A percentile compares a stretch with the other conserved stretches of the same genome.
Conservation (phyloP, 2,888 invertebrate genomes). For the Nephrotoma guestfalica region DNA sequence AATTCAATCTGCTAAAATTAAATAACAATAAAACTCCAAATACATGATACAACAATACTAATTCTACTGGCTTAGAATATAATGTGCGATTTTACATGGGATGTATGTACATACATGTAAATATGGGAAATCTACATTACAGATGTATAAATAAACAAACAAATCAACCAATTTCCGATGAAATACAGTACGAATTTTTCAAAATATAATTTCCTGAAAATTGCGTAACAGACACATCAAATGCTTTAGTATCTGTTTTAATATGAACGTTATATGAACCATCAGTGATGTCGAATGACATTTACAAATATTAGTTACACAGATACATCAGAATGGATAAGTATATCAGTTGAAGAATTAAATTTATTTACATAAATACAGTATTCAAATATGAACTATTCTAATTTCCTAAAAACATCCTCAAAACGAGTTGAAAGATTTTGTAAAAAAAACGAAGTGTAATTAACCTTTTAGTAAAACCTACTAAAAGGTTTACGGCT, state of each 20-base stretch:
- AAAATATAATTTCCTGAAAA: background rate
- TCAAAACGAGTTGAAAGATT: too few species aligned
- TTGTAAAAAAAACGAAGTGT: too few species aligned
- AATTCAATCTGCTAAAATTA: conserved; percentile 7
- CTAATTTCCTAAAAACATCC: too few species aligned
- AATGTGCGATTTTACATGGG: background rate
- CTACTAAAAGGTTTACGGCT: too few species aligned
- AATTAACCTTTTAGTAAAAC: too few species aligned
- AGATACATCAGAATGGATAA: too few species aligned
- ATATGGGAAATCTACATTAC: background rate
- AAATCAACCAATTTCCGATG: background rate
- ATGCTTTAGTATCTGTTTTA: background rate
- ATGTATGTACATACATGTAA: background rate
- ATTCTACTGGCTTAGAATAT: background rate
- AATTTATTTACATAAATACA: too few species aligned
- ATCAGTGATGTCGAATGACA: background rate
- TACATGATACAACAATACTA: background rate
- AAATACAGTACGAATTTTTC: background rate
- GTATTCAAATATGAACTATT: too few species aligned
- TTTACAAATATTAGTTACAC: too few species aligned
- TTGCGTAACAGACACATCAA: background rate
- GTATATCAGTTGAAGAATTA: too few species aligned
- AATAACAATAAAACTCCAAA: conserved; percentile 4
- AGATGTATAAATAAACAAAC: background rate
- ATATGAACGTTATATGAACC: background rate